Evolutionary conservation across 2,113 vertebrate species (phyloP).

Genomic region (Albula glossodonta): DNA sequence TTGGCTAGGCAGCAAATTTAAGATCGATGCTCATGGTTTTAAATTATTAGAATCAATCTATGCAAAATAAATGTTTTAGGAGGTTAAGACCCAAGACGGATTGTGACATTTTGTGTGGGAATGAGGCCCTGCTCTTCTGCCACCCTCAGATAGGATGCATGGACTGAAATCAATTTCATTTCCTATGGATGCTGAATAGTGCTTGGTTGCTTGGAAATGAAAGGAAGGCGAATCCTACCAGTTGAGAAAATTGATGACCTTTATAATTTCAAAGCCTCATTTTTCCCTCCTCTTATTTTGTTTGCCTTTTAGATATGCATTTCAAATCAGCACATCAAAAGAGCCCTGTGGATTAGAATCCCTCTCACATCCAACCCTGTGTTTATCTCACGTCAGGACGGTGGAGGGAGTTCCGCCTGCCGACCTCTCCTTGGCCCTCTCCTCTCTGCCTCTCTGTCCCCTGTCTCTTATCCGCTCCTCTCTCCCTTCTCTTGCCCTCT

Average conservation of each 20-base stretch:
- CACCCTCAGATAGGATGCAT: background rate
- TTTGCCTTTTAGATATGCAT: constrained; percentile 41
- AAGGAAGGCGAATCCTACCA: constrained; percentile 1
- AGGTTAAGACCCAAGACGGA: constrained; percentile 17
- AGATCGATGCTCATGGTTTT: background rate
- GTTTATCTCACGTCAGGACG: constrained; percentile 28
- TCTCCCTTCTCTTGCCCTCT: background rate
- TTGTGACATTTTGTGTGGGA: background rate
- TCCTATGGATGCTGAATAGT: background rate
- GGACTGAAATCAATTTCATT: constrained; percentile 26
- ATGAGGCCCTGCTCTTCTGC: background rate
- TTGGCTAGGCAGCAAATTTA: background rate
- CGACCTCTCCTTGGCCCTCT: background rate
- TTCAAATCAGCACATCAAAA: constrained; percentile 57
- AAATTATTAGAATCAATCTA: background rate
- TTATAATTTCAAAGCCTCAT: constrained; percentile 29
- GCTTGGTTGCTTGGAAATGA: constrained; percentile 17
- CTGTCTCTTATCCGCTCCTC: no score
- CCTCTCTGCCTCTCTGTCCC: constrained; percentile 22
- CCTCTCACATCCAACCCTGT: constrained; percentile 30
- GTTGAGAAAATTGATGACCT: constrained; percentile 26
- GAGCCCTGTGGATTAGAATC: constrained; percentile 41
- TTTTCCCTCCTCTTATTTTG: constrained; percentile 6
- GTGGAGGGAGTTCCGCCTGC: constrained; percentile 18
- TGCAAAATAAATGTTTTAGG: constrained; percentile 16